phyloP scores from a whole-genome alignment of 1,140 invertebrate genomes.

The Thalassaphorura encarpata region DNA sequence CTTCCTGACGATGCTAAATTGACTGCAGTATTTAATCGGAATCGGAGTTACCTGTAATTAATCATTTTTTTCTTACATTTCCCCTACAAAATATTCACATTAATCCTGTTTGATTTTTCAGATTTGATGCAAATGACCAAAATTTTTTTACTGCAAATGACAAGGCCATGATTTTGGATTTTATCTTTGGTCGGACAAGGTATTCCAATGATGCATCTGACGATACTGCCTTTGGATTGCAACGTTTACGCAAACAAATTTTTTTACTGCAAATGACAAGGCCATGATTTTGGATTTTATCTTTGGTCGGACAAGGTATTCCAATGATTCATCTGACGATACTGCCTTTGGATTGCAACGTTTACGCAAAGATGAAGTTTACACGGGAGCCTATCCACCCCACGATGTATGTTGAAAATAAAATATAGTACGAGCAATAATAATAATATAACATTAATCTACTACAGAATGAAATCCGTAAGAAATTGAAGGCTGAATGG shows the following conservation, averaged over 20 bases:
- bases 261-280: conserved; percentile 68
- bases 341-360: conserved; percentile 76
- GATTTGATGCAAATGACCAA: conserved; percentile 67
- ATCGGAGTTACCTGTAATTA: conserved; percentile 80
- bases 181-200: conserved; percentile 76
- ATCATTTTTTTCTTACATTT: conserved; percentile 10
- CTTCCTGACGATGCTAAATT: conserved; percentile 57
- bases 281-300: conserved; percentile 86
- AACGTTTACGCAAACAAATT: conserved; percentile 68
- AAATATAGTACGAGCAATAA: background rate
- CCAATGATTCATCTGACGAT: conserved; percentile 49
- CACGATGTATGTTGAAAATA: conserved; percentile 63
- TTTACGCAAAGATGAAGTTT: conserved; percentile 50
- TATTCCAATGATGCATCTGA: conserved; percentile 54
- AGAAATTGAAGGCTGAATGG: conserved; percentile 46
- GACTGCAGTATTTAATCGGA: conserved; percentile 71
- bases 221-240: conserved; percentile 71
- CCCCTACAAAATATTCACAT: conserved; percentile 24
- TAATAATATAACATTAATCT: conserved; percentile 32
- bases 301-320: conserved; percentile 72
- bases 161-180: conserved; percentile 77
- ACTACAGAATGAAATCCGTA: conserved; percentile 56
- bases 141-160: conserved; percentile 73
- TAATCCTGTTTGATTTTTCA: conserved; percentile 37
- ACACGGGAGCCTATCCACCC: conserved; percentile 75